These are phyloP conservation scores for Dromaius novaehollandiae DNA, from an alignment of 2,113 vertebrate genomes.

Conservation along the genomic window DNA sequence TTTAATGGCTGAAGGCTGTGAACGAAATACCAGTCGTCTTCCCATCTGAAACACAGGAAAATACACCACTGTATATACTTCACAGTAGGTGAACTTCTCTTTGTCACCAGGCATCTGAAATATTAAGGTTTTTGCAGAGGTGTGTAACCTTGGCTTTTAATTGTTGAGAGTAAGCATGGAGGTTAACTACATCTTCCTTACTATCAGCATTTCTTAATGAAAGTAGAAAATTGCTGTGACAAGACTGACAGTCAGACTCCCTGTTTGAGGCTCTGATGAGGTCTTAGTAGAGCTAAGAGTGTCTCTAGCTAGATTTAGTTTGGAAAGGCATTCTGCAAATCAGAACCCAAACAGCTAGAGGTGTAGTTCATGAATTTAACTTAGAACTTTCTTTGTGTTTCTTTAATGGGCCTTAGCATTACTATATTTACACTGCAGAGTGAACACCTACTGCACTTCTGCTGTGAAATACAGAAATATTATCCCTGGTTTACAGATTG, in stretches of 20 bases:
- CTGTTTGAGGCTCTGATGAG: background rate
- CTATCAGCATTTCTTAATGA: background rate
- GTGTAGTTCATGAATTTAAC: rapidly evolving
- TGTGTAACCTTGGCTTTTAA: background rate
- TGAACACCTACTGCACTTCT: rapidly evolving
- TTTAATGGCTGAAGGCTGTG: constrained; percentile 41
- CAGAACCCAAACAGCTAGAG: background rate
- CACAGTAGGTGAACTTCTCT: background rate
- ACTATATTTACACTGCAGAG: background rate
- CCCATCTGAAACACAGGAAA: constrained; percentile 47
- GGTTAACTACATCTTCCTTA: background rate
- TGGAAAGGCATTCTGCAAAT: background rate
- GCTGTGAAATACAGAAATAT: background rate
- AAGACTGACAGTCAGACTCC: background rate
- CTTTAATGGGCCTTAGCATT: background rate
- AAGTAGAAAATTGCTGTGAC: background rate
- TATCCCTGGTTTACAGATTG: background rate
- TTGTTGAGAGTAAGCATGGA: background rate
- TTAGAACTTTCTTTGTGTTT: rapidly evolving
- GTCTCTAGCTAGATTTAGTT: rapidly evolving
- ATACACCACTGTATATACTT: background rate
- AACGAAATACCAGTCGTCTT: constrained; percentile 59
- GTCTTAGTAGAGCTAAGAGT: background rate
- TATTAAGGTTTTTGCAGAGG: background rate
- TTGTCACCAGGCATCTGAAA: background rate